phyloP scores from a whole-genome alignment of 2,113 vertebrate genomes.

The Fulmarus glacialis region DNA sequence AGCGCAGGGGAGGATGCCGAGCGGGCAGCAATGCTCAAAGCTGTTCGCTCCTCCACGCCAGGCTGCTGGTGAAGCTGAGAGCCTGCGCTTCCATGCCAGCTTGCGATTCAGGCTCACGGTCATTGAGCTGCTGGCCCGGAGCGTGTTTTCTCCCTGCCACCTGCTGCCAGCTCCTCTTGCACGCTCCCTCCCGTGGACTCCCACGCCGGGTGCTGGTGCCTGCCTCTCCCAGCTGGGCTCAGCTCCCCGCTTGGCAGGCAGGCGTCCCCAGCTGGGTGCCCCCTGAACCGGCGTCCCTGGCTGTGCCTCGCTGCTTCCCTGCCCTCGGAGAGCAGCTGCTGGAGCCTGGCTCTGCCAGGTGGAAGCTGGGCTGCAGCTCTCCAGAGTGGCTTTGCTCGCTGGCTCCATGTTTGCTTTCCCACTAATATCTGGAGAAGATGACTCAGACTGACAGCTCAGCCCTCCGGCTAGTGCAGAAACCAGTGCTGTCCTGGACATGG shows the following conservation, averaged over 20 bases:
- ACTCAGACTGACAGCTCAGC: background rate
- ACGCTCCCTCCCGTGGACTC: background rate
- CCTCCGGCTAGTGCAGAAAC: background rate
- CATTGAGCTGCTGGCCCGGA: background rate
- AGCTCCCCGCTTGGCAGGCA: background rate
- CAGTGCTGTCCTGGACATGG: accelerated
- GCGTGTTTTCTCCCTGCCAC: background rate
- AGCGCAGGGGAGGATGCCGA: background rate
- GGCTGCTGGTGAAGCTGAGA: background rate
- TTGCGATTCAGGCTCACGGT: background rate
- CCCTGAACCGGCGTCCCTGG: background rate
- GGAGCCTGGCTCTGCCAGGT: background rate
- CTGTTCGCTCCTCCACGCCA: background rate
- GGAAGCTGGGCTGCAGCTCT: background rate
- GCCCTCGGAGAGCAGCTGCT: background rate
- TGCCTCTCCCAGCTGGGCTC: conserved; percentile 10
- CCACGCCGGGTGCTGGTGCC: background rate
- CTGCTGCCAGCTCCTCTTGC: background rate
- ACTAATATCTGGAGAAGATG: background rate
- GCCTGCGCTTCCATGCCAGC: background rate
- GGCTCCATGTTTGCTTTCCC: background rate
- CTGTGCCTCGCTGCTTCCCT: background rate
- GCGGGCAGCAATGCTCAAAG: background rate
- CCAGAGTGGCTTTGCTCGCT: background rate
- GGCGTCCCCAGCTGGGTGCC: background rate